Evolutionary conservation across 1,140 invertebrate species (phyloP).

Genomic region (Aradophagus sp.): DNA sequence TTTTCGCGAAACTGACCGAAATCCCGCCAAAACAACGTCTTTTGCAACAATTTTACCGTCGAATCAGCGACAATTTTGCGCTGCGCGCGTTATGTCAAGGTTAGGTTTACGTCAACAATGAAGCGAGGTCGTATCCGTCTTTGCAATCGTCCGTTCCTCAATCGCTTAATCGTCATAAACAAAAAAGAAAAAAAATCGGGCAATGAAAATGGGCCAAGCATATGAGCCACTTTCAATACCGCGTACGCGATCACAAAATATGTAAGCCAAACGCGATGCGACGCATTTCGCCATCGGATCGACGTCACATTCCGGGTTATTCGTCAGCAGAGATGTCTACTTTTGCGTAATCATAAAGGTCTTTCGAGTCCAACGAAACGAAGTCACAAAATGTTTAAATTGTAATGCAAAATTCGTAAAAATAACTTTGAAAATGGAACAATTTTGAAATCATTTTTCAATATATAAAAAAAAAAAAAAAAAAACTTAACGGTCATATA

Average conservation of each 20-base stretch:
- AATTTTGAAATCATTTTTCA: too few relatives aligned
- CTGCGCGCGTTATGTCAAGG: constrained; percentile 15
- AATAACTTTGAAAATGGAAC: too few relatives aligned
- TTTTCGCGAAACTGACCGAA: too few relatives aligned
- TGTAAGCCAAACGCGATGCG: constrained; percentile 24
- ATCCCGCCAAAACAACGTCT: too few relatives aligned
- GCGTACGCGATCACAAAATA: constrained; percentile 32
- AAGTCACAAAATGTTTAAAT: too few relatives aligned
- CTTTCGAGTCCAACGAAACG: too few relatives aligned
- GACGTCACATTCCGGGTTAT: constrained; percentile 1
- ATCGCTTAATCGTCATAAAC: constrained; percentile 41
- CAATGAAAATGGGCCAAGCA: constrained; percentile 19
- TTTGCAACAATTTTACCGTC: too few relatives aligned
- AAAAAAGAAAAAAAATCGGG: constrained; percentile 10
- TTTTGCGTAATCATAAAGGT: constrained; percentile 5
- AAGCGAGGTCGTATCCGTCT: too few relatives aligned
- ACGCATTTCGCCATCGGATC: constrained; percentile 30
- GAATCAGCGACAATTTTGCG: too few relatives aligned
- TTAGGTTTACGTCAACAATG: constrained; percentile 27
- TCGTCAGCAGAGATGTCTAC: constrained; percentile 13
- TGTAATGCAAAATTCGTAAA: too few relatives aligned
- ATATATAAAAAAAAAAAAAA: too few relatives aligned
- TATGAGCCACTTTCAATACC: constrained; percentile 41
- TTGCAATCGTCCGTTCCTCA: constrained; percentile 18
- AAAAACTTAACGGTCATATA: too few relatives aligned